Evolutionary conservation across 2,113 vertebrate genomes (phyloP).

Genomic region (Clarias magur): DNA sequence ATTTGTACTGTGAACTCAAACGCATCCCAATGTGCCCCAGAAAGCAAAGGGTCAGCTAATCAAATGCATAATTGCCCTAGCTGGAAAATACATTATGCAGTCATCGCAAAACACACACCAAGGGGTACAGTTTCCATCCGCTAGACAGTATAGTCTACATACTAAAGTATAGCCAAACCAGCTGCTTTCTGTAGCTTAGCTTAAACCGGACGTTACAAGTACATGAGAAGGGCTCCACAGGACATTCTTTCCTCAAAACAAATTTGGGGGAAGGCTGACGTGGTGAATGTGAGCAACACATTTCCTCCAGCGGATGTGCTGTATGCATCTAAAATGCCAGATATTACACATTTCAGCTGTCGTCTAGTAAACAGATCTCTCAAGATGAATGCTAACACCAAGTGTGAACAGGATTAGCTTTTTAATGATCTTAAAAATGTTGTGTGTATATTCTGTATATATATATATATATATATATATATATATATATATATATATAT

Average conservation of each 20-base stretch:
- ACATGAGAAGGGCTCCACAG: background rate
- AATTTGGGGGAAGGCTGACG: background rate
- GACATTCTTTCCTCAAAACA: background rate
- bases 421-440: too few species aligned
- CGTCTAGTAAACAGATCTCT: background rate
- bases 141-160: too few species aligned
- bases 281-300: background rate
- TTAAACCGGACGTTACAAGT: background rate
- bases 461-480: too few species aligned
- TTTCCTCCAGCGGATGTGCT: background rate
- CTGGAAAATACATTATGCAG: background rate
- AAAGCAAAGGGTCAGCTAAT: background rate
- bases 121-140: too few species aligned
- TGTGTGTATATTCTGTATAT: background rate
- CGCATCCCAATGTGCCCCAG: background rate
- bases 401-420: background rate
- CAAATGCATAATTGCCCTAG: background rate
- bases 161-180: background rate
- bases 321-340: background rate
- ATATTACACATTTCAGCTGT: background rate
- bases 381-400: background rate
- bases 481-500: too few species aligned
- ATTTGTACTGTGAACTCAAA: background rate
- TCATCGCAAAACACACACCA: background rate
- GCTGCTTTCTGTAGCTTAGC: background rate